Conservation (phyloP, 2,113 vertebrate species). For the Uria aalge region DNA sequence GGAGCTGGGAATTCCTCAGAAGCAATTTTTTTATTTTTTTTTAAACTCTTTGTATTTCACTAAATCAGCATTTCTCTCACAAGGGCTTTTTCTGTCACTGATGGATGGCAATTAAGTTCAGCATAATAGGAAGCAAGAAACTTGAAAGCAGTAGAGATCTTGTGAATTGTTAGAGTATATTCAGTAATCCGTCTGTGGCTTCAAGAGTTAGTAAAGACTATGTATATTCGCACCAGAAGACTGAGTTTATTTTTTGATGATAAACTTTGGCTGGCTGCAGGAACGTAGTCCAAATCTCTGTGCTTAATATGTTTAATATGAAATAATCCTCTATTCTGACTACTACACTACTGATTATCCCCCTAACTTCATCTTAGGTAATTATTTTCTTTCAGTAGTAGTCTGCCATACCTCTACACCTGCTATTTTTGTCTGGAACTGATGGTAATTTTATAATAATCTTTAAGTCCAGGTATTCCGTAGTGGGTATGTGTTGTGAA, state of each 20-base stretch:
- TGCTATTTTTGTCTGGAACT: background rate
- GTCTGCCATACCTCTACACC: background rate
- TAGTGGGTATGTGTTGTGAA: background rate
- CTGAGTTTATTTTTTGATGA: background rate
- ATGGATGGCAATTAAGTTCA: background rate
- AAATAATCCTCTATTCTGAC: background rate
- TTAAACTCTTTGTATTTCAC: background rate
- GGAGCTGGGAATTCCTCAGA: background rate
- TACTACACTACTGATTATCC: background rate
- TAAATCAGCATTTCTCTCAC: background rate
- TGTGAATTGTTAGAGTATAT: background rate
- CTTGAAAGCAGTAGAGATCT: background rate
- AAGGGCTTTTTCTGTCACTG: background rate
- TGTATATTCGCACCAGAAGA: background rate
- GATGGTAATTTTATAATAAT: background rate
- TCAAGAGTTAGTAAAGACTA: background rate
- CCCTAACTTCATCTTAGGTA: background rate
- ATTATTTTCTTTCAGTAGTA: background rate
- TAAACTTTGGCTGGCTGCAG: background rate
- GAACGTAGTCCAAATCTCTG: background rate
- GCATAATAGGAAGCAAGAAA: background rate
- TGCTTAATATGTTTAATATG: background rate
- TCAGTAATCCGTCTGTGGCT: background rate
- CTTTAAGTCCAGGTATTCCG: background rate
- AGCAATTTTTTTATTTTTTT: background rate